phyloP scores from a whole-genome alignment of 2,797 vertebrate genomes.

The Chloroceryle amazona region DNA sequence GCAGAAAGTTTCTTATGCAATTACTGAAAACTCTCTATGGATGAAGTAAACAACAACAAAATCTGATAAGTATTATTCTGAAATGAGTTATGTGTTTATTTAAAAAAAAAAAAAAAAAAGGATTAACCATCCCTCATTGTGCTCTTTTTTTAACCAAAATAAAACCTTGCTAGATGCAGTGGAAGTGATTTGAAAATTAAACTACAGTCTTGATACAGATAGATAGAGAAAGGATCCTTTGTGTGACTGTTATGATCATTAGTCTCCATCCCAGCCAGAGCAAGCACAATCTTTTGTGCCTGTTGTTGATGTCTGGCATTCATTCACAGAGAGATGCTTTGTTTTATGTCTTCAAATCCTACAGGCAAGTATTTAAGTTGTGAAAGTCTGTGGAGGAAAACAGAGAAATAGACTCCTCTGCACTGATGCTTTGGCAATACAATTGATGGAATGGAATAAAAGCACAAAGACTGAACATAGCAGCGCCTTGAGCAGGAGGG shows the following conservation, averaged over 20 bases:
- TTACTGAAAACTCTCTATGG: not conserved
- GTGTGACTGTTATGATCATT: not conserved
- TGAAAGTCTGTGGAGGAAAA: not conserved
- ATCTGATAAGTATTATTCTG: not conserved
- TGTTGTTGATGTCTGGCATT: not conserved
- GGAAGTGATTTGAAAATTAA: constrained; percentile 32
- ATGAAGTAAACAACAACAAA: not conserved
- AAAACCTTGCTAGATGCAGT: not conserved
- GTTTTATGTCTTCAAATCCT: not conserved
- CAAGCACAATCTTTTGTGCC: not conserved
- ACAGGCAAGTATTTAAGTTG: not conserved
- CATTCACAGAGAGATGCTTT: not conserved
- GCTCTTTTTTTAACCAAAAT: not conserved
- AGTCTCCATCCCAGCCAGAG: constrained; percentile 18
- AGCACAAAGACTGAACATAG: not conserved
- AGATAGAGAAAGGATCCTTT: not conserved
- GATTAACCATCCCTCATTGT: not conserved
- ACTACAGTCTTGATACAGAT: not conserved
- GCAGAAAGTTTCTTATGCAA: not conserved
- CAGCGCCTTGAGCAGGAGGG: not conserved
- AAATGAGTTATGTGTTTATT: not conserved
- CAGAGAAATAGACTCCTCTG: not conserved
- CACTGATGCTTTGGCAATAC: not conserved
- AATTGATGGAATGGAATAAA: not conserved
- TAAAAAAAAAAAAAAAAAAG: not conserved